Evolutionary conservation across 2,113 vertebrate species (phyloP).

Genomic region (Chionis minor): DNA sequence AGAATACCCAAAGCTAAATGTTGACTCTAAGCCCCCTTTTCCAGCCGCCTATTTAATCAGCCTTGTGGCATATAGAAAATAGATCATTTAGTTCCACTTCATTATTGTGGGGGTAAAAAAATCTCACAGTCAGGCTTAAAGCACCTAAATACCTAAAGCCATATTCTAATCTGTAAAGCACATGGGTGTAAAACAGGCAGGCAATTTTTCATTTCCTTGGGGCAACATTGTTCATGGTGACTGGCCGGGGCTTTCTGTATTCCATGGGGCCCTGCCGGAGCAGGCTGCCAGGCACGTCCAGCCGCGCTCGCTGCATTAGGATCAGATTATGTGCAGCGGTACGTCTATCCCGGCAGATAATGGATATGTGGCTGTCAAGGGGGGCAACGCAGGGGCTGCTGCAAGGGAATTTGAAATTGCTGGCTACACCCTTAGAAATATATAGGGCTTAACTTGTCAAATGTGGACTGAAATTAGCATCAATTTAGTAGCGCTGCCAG

Average conservation of each 20-base stretch:
- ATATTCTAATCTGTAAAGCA: conserved; percentile 34
- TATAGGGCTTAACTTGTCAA: background rate
- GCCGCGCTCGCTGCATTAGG: fast-evolving
- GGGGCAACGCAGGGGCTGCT: background rate
- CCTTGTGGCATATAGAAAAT: conserved; percentile 20
- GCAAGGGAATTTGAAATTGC: background rate
- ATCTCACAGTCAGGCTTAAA: background rate
- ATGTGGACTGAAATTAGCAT: background rate
- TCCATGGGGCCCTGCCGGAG: background rate
- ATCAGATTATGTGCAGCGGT: fast-evolving
- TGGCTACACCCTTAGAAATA: background rate
- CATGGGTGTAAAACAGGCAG: background rate
- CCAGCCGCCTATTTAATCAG: conserved; percentile 32
- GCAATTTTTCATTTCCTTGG: conserved; percentile 37
- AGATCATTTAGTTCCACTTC: conserved; percentile 41
- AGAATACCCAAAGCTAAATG: conserved; percentile 46
- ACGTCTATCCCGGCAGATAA: background rate
- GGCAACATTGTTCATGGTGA: background rate
- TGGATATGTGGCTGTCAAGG: background rate
- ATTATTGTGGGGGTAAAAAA: background rate
- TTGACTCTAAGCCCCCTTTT: conserved; percentile 1
- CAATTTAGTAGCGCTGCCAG: background rate
- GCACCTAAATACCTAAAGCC: conserved; percentile 5
- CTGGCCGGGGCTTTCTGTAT: background rate
- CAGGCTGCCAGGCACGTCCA: background rate